Conservation (phyloP, 2,888 invertebrate species). For the Lordiphosa fenestrarum region DNA sequence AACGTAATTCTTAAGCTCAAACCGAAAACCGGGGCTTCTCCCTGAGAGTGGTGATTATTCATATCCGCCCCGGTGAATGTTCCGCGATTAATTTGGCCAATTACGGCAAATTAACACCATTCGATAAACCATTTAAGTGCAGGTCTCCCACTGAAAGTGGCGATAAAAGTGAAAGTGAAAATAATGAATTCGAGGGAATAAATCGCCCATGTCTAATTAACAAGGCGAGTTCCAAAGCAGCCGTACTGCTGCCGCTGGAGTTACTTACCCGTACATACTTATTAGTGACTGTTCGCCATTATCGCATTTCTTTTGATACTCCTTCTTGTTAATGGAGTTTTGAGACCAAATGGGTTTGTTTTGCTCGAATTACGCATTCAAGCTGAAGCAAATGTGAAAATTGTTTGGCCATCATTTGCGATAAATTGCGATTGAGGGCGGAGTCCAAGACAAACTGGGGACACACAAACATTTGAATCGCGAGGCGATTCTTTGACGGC, state of each 20-base stretch:
- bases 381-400: slow-evolving; percentile 42
- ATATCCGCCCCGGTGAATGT: slow-evolving; percentile 2
- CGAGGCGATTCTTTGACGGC: slow-evolving; percentile 21
- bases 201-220: slow-evolving; percentile 8
- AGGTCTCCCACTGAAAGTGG: slow-evolving; percentile 1
- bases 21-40: slow-evolving; percentile 1
- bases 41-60: slow-evolving; percentile 10
- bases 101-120: slow-evolving; percentile 28
- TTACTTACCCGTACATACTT: not conserved
- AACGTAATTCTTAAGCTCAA: not conserved
- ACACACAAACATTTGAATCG: slow-evolving; percentile 41
- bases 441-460: slow-evolving; percentile 35
- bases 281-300: slow-evolving; percentile 4
- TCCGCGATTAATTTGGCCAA: slow-evolving; percentile 26
- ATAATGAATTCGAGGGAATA: not conserved
- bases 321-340: slow-evolving; percentile 45
- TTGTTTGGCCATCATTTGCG: slow-evolving; percentile 44
- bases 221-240: not conserved
- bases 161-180: slow-evolving; percentile 5
- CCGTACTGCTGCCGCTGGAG: slow-evolving; percentile 2
- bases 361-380: slow-evolving; percentile 23
- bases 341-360: slow-evolving; percentile 49
- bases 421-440: slow-evolving; percentile 48
- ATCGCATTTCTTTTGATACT: slow-evolving; percentile 11
- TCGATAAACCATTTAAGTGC: slow-evolving; percentile 21